phyloP scores from a whole-genome alignment of 2,888 invertebrate species.

The Drosophila anceps region DNA sequence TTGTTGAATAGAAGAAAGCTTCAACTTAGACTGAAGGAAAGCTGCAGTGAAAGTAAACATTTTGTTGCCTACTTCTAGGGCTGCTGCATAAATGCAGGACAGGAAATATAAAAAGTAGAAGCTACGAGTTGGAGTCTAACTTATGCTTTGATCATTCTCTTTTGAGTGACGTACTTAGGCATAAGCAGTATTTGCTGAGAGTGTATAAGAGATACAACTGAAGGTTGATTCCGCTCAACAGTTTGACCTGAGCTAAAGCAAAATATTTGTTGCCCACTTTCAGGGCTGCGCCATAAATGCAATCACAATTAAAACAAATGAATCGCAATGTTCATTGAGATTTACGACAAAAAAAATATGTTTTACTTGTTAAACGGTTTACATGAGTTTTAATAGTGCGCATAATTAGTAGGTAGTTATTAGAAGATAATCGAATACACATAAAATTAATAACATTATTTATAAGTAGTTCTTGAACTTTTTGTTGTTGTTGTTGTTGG shows the following conservation, averaged over 20 bases:
- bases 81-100: not conserved
- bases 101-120: no score
- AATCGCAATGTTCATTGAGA: not conserved
- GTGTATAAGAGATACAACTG: not conserved
- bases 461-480: constrained; percentile 40
- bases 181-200: not conserved
- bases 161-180: rapidly evolving
- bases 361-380: constrained; percentile 47
- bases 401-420: constrained; percentile 64
- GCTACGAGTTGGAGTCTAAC: not conserved
- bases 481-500: constrained; percentile 19
- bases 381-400: constrained; percentile 61
- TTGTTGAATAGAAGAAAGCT: not conserved
- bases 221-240: not conserved
- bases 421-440: constrained; percentile 63
- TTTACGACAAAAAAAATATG: not conserved
- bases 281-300: not conserved
- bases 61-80: constrained; percentile 12
- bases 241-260: not conserved
- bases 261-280: constrained; percentile 4
- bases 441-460: constrained; percentile 59
- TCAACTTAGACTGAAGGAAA: rapidly evolving
- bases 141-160: not conserved
- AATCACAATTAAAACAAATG: not conserved
- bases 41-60: no score